Evolutionary conservation across 2,797 vertebrate species (phyloP).

Genomic region (Myotis vivesi): DNA sequence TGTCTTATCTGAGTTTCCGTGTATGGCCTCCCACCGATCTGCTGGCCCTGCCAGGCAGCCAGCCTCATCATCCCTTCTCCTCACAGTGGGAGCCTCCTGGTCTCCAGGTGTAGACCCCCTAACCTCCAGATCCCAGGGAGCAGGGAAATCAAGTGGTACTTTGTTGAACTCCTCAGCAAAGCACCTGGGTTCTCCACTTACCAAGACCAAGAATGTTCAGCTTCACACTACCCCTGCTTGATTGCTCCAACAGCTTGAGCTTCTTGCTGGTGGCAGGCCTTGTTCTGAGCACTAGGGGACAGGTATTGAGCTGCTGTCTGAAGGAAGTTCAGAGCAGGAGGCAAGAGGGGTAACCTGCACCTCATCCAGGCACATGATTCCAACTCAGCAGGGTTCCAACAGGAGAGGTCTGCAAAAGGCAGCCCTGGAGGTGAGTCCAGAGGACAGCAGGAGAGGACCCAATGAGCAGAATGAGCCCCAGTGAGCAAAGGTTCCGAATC

Average conservation of each 20-base stretch:
- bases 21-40: accelerated
- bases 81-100: neutral
- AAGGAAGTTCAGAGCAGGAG: neutral
- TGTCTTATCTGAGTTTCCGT: neutral
- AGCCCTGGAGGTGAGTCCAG: neutral
- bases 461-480: neutral
- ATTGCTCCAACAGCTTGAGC: neutral
- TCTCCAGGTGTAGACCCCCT: neutral
- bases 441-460: neutral
- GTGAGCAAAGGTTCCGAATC: neutral
- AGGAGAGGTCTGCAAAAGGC: accelerated
- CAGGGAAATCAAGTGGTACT: neutral
- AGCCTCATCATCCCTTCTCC: neutral
- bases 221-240: accelerated
- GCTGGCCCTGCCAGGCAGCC: neutral
- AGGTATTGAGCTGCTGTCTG: neutral
- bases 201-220: neutral
- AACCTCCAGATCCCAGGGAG: neutral
- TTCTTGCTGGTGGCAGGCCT: neutral
- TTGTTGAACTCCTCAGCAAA: neutral
- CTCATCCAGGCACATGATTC: neutral
- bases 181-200: neutral
- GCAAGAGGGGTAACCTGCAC: neutral
- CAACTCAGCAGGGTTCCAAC: neutral
- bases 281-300: neutral